A percentile compares a stretch with the other conserved stretches of the same genome.
Conservation (phyloP, 2,797 vertebrate genomes). For the Artibeus jamaicensis region DNA sequence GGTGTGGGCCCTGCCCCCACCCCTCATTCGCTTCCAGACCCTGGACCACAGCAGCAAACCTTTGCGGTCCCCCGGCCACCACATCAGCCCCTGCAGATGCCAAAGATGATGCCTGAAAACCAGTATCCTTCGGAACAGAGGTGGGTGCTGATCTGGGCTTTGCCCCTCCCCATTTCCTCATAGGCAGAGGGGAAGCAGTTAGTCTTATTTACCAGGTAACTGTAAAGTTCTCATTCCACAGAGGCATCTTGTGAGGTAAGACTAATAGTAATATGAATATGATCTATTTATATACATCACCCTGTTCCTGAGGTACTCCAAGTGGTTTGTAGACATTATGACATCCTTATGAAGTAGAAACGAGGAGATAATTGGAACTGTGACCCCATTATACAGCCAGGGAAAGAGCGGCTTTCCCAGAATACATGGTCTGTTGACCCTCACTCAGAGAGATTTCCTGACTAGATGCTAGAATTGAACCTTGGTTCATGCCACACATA, state of each 20-base stretch:
- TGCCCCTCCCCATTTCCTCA: background rate
- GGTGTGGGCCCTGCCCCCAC: constrained; percentile 70
- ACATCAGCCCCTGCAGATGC: constrained; percentile 87
- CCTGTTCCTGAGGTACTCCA: background rate
- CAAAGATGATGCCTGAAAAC: constrained; percentile 87
- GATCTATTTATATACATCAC: background rate
- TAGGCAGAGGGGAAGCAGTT: background rate
- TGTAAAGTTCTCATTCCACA: background rate
- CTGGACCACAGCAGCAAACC: constrained; percentile 84
- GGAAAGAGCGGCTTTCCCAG: background rate
- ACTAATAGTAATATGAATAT: background rate
- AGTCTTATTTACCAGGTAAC: background rate
- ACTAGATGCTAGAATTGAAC: background rate
- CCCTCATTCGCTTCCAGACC: constrained; percentile 76
- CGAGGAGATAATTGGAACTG: background rate
- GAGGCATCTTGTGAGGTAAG: background rate
- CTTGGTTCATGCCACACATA: background rate
- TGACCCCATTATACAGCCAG: background rate
- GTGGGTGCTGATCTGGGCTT: constrained; percentile 76
- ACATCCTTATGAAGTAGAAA: background rate
- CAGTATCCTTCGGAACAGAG: constrained; percentile 93
- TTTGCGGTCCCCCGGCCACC: constrained; percentile 91
- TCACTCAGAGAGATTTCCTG: background rate
- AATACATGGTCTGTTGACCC: background rate
- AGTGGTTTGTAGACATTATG: background rate